Evolutionary conservation across 2,797 vertebrate genomes (phyloP), one percentile per base, ranked within the genome.

Genomic region (Psittacula echo): DNA sequence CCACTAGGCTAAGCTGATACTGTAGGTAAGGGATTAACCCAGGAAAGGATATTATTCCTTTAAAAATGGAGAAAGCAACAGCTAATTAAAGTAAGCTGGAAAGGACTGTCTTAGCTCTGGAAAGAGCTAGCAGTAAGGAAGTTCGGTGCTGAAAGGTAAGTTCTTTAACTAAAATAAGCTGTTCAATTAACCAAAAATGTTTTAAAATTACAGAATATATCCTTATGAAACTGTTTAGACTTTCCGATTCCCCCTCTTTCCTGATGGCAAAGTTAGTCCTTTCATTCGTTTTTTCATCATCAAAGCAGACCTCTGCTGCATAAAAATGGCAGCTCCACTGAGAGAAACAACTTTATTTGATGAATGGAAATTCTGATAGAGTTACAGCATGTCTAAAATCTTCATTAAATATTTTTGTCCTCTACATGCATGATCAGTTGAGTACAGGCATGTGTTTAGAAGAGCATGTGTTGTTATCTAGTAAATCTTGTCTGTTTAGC

Each of bases 11-110:
- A 67, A 89, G 23, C 19, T 0, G 4, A 45, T 85, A 72, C 62
- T 70, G 53, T 37, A 95, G 68, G 85, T 85, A 95, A 72, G 47
- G 47, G 67, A 83, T 89, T 92, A 92, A 89, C 51, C 41, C 45
- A 90, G 92, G 82, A 75, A 85, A 89, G 5, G 8, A 53, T 71
- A 85, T 75, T 89, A 77, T 50, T 77, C 7, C 72, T 80, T 89
- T 68, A 29, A 87, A 94, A 93, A 80, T 21, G 5, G 45, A 72
- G 20, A 58, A 54, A 89, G 51, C 1, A 78, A 54, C 48, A 74
- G 10, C 27, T 87, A 92, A 95, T 95, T 77, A 89, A 94, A 87
- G 61, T 48, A 50, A 81, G 10, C 10, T 77, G 61, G 56, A 87
- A 90, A 90, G 14, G 56, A 77, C 34, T 66, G 32, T 56, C 27